Percentiles rank a stretch among this genome's conserved stretches.
phyloP scores from a whole-genome alignment of 2,113 vertebrate species.

The Euleptes europaea region DNA sequence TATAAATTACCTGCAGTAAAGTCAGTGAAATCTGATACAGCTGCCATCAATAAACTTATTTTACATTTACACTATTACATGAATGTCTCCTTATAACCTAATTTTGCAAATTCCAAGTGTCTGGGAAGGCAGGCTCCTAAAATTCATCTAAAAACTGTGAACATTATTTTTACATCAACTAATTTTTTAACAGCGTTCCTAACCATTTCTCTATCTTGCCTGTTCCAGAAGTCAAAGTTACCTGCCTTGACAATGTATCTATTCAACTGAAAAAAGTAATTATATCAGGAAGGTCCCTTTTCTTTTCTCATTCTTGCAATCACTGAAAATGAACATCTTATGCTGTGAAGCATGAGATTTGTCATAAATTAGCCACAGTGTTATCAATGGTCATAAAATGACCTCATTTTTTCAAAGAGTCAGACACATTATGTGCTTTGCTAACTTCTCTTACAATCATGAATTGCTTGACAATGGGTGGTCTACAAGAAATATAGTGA shows the following conservation, averaged over 20 bases:
- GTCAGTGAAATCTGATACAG: not conserved
- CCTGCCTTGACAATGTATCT: not conserved
- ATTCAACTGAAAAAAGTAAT: constrained; percentile 13
- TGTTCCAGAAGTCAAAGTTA: constrained; percentile 6
- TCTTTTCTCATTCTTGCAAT: not conserved
- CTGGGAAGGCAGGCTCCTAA: not conserved
- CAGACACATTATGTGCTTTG: not conserved
- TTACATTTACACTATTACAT: not conserved
- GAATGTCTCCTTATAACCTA: not conserved
- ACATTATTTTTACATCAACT: not conserved
- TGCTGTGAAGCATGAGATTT: constrained; percentile 17
- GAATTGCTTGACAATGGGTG: constrained; percentile 5
- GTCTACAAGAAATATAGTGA: not conserved
- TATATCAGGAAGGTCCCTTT: not conserved
- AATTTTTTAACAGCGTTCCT: not conserved
- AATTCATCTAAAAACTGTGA: not conserved
- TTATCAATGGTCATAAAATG: not conserved
- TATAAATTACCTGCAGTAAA: not conserved
- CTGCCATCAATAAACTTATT: not conserved
- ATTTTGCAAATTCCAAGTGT: not conserved
- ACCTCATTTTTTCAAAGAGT: constrained; percentile 9
- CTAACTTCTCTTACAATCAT: not conserved
- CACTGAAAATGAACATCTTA: constrained; percentile 17
- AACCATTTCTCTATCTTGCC: not conserved
- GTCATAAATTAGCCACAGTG: constrained; percentile 10